Base-by-base conservation (phyloP, 2,888 invertebrate genomes). In the Eupithecia inturbata region DNA sequence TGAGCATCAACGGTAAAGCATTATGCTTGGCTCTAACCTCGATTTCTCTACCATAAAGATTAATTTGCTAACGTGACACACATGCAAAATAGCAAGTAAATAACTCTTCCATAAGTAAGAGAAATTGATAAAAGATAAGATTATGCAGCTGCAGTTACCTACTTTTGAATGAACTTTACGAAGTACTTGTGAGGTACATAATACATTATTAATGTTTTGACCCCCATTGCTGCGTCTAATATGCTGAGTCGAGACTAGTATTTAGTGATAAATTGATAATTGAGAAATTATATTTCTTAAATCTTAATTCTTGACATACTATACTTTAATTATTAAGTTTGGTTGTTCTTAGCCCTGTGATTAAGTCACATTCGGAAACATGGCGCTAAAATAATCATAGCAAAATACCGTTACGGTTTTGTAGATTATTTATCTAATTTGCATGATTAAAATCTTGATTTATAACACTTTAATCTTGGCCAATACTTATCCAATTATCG, bases 31-130 rank as follows among this genome's bases (percentile, higher is more conserved):
- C 57, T 45, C 57, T 68, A 68, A 57, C 67, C 66, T 70, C 72
- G 70, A 72, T 75, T 75, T 75, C 75, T 60, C 75, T 62, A 62
- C 72, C 67, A 67, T 72, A 72, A 72, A 75, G 67, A 72, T 75
- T 70, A 74, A 72, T 70, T 67, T 57, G 31, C 64, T 28, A 53
- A 57, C 68, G 70, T 72, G 75, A 71, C 75, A 72, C 36, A 70
- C 72, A 73, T 73, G 64, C 75, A 64, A 72, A 74, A 31, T 45
- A 33, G 19, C 26, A 67, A 60, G 39, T 60, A 57, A n/a, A 64
- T 64, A 36, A 64, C n/a, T 66, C 66, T 22, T 66, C 69, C 41
- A 69, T 67, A 67, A 72, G 60, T 45, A 64, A 64, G 72, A 72
- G 75, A 75, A 75, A 75, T 75, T 70, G 72, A 70, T 75, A 75